Conservation (phyloP, 2,888 invertebrate species). For the Elysia crispata region DNA sequence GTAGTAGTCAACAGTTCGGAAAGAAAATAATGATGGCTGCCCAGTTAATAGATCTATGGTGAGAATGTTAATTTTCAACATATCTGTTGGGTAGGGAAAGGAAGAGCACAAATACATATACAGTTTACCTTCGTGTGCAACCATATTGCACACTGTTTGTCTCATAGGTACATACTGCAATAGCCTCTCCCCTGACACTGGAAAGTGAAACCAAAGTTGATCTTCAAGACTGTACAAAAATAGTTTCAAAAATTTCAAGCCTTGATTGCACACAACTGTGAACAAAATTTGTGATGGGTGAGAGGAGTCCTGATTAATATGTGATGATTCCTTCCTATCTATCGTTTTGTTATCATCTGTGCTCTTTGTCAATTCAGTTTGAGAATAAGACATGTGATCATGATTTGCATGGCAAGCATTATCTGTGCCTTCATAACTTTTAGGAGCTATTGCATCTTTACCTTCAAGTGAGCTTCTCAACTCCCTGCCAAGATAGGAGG, state of each 20-base stretch:
- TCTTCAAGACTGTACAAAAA: constrained; percentile 68
- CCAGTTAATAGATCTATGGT: constrained; percentile 70
- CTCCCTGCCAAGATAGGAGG: constrained; percentile 56
- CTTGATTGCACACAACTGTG: constrained; percentile 70
- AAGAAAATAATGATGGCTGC: constrained; percentile 69
- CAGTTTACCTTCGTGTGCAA: constrained; percentile 66
- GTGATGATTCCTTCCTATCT: constrained; percentile 10
- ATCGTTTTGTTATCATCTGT: too few relatives aligned
- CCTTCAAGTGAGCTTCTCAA: constrained; percentile 56
- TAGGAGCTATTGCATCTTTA: constrained; percentile 38
- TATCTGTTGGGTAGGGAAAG: constrained; percentile 75
- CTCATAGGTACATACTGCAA: constrained; percentile 70
- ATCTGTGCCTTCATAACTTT: background rate
- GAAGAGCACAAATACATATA: constrained; percentile 74
- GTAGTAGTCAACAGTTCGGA: constrained; percentile 69
- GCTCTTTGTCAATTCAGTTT: too few relatives aligned
- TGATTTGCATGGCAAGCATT: constrained; percentile 36
- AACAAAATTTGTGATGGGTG: constrained; percentile 59
- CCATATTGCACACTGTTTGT: constrained; percentile 70
- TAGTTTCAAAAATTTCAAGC: constrained; percentile 72
- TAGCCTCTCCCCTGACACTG: constrained; percentile 68
- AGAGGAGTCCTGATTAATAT: constrained; percentile 46
- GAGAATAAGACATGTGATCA: background rate
- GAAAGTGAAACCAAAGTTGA: constrained; percentile 71
- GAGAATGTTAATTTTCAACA: constrained; percentile 73